Base-by-base conservation (phyloP, 2,113 vertebrate genomes). In the Lethenteron camtschaticum region DNA sequence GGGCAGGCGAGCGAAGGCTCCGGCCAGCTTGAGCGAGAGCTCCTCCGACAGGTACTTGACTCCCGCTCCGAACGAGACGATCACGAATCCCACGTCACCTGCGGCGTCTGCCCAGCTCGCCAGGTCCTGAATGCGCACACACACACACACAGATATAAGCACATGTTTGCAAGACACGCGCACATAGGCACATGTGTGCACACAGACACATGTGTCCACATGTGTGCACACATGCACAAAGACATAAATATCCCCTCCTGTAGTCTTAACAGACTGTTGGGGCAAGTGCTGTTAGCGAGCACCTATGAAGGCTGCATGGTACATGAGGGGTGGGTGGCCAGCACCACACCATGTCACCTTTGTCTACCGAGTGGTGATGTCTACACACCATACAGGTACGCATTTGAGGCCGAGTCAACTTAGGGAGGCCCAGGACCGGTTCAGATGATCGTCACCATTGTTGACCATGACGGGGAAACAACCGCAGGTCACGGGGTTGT, bases 11-110 rank as follows among this genome's bases (percentile, higher is more conserved):
- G 82, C 85, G 71, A 99, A 78, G 9, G 92, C 91, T 5, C 82
- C 87, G 0, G 94, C 89, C 73, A 99, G 74, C 77, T 90, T 99
- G 74, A 81, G 77, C 12, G 89, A 86, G 24, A 99, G 87, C 59
- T 96, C 91, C 72, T 91, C 86, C 1, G 91, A 95, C 70, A 99
- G 83, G 74, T 89, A 96, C 75, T 99, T 99, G 70, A 99, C 92
- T 24, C 92, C 92, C 1, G 94, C 94, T 72, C 94, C 94, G 56
- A 99, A 99, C 0, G 92, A 97, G 68, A 97, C 94, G 1, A 99
- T 82, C 69, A 99, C 85, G 73, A 99, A 96, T 72, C 94, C 94
- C 11, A 87, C 83, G 72, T 91, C 82, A 0, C 83, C 76, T 70
- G 92, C 84, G 74, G 82, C 83, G 56, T 81, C 84, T 73, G 91